Evolutionary conservation across 2,888 invertebrate species (phyloP).

Genomic region (Xestobium rufovillosum): DNA sequence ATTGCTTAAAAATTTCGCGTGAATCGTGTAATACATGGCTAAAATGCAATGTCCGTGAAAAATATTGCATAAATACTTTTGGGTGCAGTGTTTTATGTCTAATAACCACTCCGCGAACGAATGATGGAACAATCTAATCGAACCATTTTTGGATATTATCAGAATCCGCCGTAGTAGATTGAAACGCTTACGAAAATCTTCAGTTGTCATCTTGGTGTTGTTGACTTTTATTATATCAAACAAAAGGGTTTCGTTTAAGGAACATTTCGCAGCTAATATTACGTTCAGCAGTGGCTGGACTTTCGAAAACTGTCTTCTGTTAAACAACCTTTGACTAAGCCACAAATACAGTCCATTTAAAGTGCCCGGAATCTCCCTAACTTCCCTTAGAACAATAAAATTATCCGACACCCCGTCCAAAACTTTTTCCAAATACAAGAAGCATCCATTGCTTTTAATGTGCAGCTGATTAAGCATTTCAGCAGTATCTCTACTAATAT

Average conservation of each 20-base stretch:
- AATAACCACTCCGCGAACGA: constrained; percentile 92
- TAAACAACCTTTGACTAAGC: constrained; percentile 89
- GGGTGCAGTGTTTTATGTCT: constrained; percentile 97
- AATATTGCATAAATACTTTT: constrained; percentile 83
- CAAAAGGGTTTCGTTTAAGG: constrained; percentile 73
- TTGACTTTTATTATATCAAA: constrained; percentile 76
- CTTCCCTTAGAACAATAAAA: constrained; percentile 84
- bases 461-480: constrained; percentile 91
- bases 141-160: constrained; percentile 53
- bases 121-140: constrained; percentile 78
- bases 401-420: constrained; percentile 89
- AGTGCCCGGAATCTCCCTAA: constrained; percentile 90
- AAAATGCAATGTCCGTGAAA: constrained; percentile 83
- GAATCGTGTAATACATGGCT: constrained; percentile 72
- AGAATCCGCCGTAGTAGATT: constrained; percentile 60
- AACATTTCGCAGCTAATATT: constrained; percentile 77
- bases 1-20: constrained; percentile 60
- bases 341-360: constrained; percentile 91
- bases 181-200: constrained; percentile 73
- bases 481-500: constrained; percentile 85
- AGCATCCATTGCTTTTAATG: constrained; percentile 92
- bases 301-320: constrained; percentile 79
- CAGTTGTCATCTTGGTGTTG: constrained; percentile 67
- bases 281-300: constrained; percentile 80
- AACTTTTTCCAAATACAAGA: constrained; percentile 78